phyloP scores from a whole-genome alignment of 2,113 vertebrate species.

The Brachirus orientalis region DNA sequence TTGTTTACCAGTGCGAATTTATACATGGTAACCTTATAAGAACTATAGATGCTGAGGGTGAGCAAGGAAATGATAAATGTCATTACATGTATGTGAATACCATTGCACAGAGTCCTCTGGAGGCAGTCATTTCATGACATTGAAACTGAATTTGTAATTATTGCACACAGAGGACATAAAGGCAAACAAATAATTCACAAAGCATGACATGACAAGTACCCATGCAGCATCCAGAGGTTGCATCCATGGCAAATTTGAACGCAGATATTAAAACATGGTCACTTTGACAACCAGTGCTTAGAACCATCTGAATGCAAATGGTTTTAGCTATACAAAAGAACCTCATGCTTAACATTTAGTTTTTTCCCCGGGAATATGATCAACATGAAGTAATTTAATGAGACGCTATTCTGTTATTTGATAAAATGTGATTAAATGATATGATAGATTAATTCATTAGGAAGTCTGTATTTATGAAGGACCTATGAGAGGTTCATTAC shows the following conservation, averaged over 20 bases:
- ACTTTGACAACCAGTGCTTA: too few species aligned
- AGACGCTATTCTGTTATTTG: slow-evolving; percentile 30
- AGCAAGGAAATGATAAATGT: neutral
- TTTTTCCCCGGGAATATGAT: neutral
- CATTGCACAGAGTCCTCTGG: neutral
- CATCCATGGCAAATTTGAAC: too few species aligned
- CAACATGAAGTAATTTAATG: slow-evolving; percentile 17
- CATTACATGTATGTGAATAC: slow-evolving; percentile 3
- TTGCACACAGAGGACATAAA: neutral
- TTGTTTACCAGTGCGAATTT: neutral
- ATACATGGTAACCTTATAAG: neutral
- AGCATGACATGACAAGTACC: neutral
- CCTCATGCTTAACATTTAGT: too few species aligned
- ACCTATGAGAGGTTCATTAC: slow-evolving; percentile 65
- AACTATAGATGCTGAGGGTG: neutral
- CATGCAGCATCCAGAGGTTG: neutral
- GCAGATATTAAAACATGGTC: too few species aligned
- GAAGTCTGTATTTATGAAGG: slow-evolving; percentile 58
- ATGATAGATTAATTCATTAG: slow-evolving; percentile 60
- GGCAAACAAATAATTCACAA: neutral
- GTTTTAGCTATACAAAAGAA: too few species aligned
- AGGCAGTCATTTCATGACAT: slow-evolving; percentile 13
- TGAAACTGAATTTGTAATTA: neutral
- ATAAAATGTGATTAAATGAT: slow-evolving; percentile 35
- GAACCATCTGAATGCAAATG: too few species aligned